These are phyloP conservation scores for Coracopsis vasa DNA, from an alignment of 2,113 vertebrate species.

Conservation along the genomic window DNA sequence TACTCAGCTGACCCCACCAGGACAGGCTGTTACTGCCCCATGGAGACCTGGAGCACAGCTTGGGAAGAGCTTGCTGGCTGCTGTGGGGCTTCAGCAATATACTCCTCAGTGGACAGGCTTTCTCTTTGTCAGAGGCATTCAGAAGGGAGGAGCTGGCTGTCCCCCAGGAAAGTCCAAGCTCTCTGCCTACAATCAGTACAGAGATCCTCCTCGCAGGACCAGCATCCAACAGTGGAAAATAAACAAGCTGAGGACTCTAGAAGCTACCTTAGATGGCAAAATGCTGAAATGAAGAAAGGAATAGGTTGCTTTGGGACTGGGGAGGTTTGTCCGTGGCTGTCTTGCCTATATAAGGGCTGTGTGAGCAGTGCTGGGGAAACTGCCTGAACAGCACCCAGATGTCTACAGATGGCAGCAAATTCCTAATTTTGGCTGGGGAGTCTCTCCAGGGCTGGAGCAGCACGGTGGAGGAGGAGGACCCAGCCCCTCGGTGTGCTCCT, in stretches of 20 bases:
- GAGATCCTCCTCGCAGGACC: rapidly evolving
- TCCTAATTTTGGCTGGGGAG: not conserved
- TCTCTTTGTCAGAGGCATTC: not conserved
- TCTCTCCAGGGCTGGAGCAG: not conserved
- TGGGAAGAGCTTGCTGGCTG: not conserved
- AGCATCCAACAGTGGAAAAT: not conserved
- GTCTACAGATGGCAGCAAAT: constrained; percentile 64
- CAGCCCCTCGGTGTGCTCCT: rapidly evolving
- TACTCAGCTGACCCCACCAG: rapidly evolving
- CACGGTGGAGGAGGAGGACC: not conserved
- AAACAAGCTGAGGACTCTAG: not conserved
- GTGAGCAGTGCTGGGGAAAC: not conserved
- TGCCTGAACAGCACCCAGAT: not conserved
- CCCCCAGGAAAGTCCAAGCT: not conserved
- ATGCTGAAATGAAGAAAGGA: not conserved
- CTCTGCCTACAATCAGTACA: not conserved
- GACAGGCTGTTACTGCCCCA: not conserved
- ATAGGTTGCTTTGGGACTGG: not conserved
- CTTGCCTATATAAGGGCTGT: constrained; percentile 49
- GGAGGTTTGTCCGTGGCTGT: not conserved
- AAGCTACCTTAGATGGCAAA: constrained; percentile 32
- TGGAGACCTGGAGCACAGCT: not conserved
- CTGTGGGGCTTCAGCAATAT: not conserved
- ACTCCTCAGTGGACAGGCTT: not conserved
- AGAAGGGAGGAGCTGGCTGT: not conserved